phyloP scores from a whole-genome alignment of 2,797 vertebrate species.

The Liparis tanakae region DNA sequence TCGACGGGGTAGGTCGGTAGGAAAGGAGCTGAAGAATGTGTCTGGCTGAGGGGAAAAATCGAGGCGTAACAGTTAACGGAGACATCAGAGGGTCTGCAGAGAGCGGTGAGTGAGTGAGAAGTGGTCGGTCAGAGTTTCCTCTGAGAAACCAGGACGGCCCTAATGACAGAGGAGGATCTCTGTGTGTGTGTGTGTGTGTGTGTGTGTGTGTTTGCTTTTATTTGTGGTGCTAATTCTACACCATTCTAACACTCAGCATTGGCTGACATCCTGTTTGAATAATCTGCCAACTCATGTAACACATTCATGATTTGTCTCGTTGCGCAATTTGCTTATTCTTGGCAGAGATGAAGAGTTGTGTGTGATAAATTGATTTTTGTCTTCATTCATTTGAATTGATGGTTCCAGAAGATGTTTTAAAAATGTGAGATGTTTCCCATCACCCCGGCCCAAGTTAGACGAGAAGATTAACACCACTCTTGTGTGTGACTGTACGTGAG shows the following conservation, averaged over 20 bases:
- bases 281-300: not conserved
- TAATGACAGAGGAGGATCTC: constrained; percentile 56
- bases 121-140: constrained; percentile 74
- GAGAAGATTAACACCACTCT: not conserved
- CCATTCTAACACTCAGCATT: constrained; percentile 1
- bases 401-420: too few species aligned
- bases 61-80: constrained; percentile 68
- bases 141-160: constrained; percentile 45
- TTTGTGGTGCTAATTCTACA: not conserved
- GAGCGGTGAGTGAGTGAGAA: constrained; percentile 58
- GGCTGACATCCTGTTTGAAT: not conserved
- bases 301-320: not conserved
- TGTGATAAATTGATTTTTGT: too few species aligned
- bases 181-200: not conserved
- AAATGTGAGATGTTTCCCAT: too few species aligned
- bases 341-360: too few species aligned
- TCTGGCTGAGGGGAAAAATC: constrained; percentile 70
- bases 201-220: constrained; percentile 1
- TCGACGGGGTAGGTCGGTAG: constrained; percentile 77
- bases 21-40: constrained; percentile 75
- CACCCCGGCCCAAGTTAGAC: too few species aligned
- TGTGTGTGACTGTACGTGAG: not conserved
- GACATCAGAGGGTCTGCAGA: constrained; percentile 60
- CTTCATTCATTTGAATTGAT: too few species aligned
- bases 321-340: not conserved